A percentile compares a stretch with the other conserved stretches of the same genome.
phyloP scores from a whole-genome alignment of 2,888 invertebrate species.

The Scaptomyza cyrtandrae region DNA sequence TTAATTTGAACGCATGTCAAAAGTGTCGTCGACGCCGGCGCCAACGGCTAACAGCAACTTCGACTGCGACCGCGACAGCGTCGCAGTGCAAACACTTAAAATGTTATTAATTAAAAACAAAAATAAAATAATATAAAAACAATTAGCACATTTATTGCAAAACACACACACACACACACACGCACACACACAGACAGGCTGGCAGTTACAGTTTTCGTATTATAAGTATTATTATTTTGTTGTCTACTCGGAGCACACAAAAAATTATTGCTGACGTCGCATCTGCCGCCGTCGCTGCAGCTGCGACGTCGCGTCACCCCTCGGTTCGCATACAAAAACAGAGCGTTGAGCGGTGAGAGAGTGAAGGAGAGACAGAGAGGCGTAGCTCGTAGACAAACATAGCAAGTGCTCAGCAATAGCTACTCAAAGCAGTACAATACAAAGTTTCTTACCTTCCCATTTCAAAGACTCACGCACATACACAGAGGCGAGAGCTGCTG shows the following conservation, averaged over 20 bases:
- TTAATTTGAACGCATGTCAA: constrained; percentile 41
- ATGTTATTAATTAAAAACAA: constrained; percentile 44
- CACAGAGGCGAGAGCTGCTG: background rate
- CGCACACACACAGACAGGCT: background rate
- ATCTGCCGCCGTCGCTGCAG: constrained; percentile 49
- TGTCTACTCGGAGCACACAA: constrained; percentile 49
- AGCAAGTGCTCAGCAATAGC: constrained; percentile 56
- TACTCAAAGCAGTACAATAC: too few relatives aligned
- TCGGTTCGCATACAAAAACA: constrained; percentile 53
- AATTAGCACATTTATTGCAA: constrained; percentile 52
- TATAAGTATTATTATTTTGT: constrained; percentile 50
- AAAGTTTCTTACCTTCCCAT: constrained; percentile 37
- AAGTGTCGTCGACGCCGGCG: constrained; percentile 30
- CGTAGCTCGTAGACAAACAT: constrained; percentile 9
- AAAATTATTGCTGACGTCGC: constrained; percentile 68
- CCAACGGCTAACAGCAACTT: constrained; percentile 19
- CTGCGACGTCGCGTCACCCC: constrained; percentile 32
- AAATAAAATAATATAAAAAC: constrained; percentile 12
- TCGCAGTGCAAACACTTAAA: constrained; percentile 30
- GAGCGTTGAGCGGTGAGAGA: constrained; percentile 10
- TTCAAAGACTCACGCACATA: background rate
- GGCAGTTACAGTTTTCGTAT: constrained; percentile 22
- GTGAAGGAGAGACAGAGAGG: constrained; percentile 7
- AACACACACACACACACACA: constrained; percentile 11
- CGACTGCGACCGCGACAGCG: constrained; percentile 8